Percentiles rank a stretch among this genome's conserved stretches.
phyloP scores from a whole-genome alignment of 2,888 invertebrate genomes.

The Acrobasis repandana region DNA sequence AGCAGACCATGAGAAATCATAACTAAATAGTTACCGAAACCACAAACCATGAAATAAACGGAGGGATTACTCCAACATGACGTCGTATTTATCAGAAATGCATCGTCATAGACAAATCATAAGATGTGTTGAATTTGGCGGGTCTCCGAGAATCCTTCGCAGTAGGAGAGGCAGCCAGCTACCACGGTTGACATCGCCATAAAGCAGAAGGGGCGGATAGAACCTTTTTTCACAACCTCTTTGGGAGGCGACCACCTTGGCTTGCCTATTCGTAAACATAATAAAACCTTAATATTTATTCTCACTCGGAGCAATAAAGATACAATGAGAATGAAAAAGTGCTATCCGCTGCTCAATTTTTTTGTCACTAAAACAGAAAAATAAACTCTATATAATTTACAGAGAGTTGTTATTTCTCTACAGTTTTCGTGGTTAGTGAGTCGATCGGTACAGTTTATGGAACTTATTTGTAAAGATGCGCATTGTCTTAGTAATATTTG shows the following conservation, averaged over 20 bases:
- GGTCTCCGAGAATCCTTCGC: constrained; percentile 57
- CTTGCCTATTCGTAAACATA: constrained; percentile 75
- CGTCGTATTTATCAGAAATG: constrained; percentile 62
- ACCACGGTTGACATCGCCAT: constrained; percentile 69
- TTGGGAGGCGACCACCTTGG: constrained; percentile 76
- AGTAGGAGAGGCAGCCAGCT: constrained; percentile 46
- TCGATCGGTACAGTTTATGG: constrained; percentile 52
- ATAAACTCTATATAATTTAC: accelerated
- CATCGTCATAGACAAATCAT: constrained; percentile 74
- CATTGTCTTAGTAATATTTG: constrained; percentile 73
- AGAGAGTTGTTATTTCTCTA: constrained; percentile 40
- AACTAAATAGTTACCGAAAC: constrained; percentile 29
- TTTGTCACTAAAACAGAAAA: constrained; percentile 15
- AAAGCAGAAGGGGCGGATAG: constrained; percentile 65
- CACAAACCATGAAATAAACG: constrained; percentile 69
- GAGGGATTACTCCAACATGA: constrained; percentile 69
- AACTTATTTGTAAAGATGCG: constrained; percentile 71
- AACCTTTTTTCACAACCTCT: constrained; percentile 59
- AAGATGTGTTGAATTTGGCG: constrained; percentile 77
- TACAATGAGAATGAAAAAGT: constrained; percentile 72
- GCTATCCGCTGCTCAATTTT: constrained; percentile 48
- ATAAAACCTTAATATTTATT: constrained; percentile 79
- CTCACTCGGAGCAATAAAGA: constrained; percentile 71
- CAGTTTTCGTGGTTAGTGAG: constrained; percentile 28
- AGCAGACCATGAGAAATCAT: constrained; percentile 31